Evolutionary conservation across 2,113 vertebrate species (phyloP).

Genomic region (Acrocephalus arundinaceus): DNA sequence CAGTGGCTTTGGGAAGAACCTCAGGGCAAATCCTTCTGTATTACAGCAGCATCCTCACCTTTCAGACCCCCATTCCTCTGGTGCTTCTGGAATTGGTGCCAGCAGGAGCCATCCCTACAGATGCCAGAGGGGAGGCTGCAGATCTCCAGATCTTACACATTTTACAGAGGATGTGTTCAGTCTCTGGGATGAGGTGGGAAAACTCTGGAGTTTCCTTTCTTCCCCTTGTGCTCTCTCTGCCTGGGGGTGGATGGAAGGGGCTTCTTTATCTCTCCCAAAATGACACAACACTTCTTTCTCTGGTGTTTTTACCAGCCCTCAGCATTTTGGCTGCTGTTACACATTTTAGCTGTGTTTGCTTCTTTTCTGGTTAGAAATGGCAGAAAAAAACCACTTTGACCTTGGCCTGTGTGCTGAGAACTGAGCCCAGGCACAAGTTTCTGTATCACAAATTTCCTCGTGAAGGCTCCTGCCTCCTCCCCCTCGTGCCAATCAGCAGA

Average conservation of each 20-base stretch:
- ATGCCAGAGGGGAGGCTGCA: neutral
- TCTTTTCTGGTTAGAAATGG: constrained; percentile 13
- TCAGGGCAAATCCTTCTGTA: fast-evolving
- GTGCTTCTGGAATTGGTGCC: neutral
- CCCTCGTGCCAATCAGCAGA: neutral
- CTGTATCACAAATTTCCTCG: constrained; percentile 43
- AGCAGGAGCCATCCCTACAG: neutral
- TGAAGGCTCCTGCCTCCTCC: neutral
- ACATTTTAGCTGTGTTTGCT: constrained; percentile 25
- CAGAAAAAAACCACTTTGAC: constrained; percentile 48
- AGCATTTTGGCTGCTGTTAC: neutral
- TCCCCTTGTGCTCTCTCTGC: neutral
- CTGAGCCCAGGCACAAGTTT: neutral
- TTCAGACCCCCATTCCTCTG: fast-evolving
- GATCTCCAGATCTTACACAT: neutral
- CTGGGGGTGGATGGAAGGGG: no score
- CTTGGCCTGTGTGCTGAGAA: constrained; percentile 60
- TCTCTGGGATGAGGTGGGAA: neutral
- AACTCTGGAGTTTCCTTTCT: neutral
- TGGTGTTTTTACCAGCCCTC: neutral
- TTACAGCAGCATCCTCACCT: neutral
- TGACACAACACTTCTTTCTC: neutral
- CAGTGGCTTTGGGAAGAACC: neutral
- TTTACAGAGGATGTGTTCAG: neutral
- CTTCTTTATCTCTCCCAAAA: neutral